Conservation (phyloP, 2,797 vertebrate genomes). For the Cirrhinus molitorella region DNA sequence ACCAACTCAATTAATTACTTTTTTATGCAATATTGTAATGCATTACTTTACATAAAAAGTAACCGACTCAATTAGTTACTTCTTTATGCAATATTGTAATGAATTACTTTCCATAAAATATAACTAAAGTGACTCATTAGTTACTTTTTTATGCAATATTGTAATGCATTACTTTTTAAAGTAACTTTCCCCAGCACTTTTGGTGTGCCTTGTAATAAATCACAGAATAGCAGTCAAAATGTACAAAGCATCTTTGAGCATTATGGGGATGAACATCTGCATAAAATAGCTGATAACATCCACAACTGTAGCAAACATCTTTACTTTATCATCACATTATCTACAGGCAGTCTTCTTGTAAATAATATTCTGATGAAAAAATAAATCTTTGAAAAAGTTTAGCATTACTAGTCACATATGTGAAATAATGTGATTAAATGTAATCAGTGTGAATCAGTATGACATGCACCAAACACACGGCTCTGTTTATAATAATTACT, state of each 20-base stretch:
- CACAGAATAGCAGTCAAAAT: background rate
- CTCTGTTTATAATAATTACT: background rate
- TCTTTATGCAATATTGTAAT: background rate
- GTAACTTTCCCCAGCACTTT: background rate
- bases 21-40: background rate
- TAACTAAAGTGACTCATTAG: no score
- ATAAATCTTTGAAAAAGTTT: background rate
- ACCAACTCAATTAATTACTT: no score
- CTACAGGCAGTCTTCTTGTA: background rate
- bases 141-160: no score
- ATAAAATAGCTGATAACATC: background rate
- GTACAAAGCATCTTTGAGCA: background rate
- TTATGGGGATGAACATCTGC: background rate
- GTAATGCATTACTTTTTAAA: background rate
- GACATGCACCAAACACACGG: background rate
- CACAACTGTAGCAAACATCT: background rate
- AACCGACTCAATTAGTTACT: no score
- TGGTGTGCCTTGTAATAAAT: background rate
- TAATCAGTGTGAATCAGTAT: conserved; percentile 1
- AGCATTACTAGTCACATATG: background rate
- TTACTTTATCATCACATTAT: background rate
- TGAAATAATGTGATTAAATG: background rate
- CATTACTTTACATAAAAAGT: background rate
- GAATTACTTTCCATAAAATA: background rate
- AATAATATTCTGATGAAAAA: background rate